Evolutionary conservation across 2,888 invertebrate genomes (phyloP).

Genomic region (Pollenia labialis): DNA sequence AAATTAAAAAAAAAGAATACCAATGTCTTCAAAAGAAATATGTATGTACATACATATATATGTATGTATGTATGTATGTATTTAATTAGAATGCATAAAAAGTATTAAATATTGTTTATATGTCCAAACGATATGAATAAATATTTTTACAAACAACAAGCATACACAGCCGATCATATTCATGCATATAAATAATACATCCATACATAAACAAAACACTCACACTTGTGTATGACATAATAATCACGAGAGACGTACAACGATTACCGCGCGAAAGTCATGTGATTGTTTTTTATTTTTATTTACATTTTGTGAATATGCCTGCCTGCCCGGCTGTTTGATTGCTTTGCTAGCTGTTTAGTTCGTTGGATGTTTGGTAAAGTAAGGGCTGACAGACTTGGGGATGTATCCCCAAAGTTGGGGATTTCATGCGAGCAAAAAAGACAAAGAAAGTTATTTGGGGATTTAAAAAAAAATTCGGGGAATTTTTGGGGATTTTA

Average conservation of each 20-base stretch:
- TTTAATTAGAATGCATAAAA: conserved; percentile 18
- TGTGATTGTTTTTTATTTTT: conserved; percentile 81
- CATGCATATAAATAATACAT: conserved; percentile 40
- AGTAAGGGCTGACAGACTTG: too few relatives aligned
- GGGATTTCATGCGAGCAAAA: too few relatives aligned
- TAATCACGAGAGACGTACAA: conserved; percentile 83
- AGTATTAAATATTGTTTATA: conserved; percentile 34
- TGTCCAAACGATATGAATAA: conserved; percentile 22
- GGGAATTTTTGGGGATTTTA: too few relatives aligned
- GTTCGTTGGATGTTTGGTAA: conserved; percentile 32
- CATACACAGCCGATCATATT: conserved; percentile 15
- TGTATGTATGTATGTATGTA: not conserved
- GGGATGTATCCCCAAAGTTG: too few relatives aligned
- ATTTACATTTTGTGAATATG: conserved; percentile 69
- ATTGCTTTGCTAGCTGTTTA: conserved; percentile 40
- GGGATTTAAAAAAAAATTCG: too few relatives aligned
- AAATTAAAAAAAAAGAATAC: not conserved
- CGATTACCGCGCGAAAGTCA: conserved; percentile 82
- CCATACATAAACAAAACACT: conserved; percentile 47
- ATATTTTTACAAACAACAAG: conserved; percentile 9
- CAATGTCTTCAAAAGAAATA: conserved; percentile 8
- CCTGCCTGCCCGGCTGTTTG: conserved; percentile 35
- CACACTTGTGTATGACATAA: conserved; percentile 80
- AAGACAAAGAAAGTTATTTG: too few relatives aligned
- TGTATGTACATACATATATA: too few relatives aligned